phyloP scores from a whole-genome alignment of 1,140 invertebrate species.

The Steinernema khuongi region DNA sequence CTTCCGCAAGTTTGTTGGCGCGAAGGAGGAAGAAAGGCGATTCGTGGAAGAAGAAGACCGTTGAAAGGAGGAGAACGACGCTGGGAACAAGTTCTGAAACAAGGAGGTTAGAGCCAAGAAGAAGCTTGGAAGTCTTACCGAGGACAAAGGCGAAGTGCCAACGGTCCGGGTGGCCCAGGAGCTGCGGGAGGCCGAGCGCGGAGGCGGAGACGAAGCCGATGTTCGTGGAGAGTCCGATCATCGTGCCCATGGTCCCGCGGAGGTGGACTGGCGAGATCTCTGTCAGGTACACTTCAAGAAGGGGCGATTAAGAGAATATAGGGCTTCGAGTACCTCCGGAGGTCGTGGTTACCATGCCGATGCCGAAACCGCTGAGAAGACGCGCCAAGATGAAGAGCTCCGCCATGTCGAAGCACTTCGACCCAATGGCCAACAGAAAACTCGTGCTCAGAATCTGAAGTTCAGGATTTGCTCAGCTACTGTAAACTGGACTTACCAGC shows the following conservation, averaged over 20 bases:
- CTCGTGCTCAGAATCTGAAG: background rate
- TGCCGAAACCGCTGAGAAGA: constrained; percentile 25
- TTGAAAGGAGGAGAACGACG: background rate
- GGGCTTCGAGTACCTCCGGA: constrained; percentile 22
- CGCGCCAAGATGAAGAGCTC: constrained; percentile 28
- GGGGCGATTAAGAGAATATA: background rate
- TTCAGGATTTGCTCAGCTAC: background rate
- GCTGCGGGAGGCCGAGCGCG: constrained; percentile 23
- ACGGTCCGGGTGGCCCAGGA: constrained; percentile 23
- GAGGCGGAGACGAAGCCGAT: constrained; percentile 32
- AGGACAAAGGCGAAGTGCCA: constrained; percentile 30
- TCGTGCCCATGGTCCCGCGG: constrained; percentile 22
- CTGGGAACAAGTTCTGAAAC: background rate
- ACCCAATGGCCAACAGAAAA: background rate
- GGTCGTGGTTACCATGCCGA: constrained; percentile 34
- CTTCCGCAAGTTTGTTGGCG: background rate
- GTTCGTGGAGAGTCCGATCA: constrained; percentile 31
- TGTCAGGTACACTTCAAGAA: constrained; percentile 11
- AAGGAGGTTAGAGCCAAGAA: background rate
- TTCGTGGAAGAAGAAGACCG: constrained; percentile 7
- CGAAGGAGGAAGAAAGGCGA: background rate
- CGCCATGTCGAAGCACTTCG: background rate
- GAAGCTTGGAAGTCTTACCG: background rate
- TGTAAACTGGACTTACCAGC: background rate
- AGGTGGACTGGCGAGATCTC: constrained; percentile 8